Percentiles rank a stretch among this genome's conserved stretches.
These are phyloP conservation scores for Scaptomyza montana DNA, from an alignment of 1,140 invertebrate genomes.

Conservation along the genomic window DNA sequence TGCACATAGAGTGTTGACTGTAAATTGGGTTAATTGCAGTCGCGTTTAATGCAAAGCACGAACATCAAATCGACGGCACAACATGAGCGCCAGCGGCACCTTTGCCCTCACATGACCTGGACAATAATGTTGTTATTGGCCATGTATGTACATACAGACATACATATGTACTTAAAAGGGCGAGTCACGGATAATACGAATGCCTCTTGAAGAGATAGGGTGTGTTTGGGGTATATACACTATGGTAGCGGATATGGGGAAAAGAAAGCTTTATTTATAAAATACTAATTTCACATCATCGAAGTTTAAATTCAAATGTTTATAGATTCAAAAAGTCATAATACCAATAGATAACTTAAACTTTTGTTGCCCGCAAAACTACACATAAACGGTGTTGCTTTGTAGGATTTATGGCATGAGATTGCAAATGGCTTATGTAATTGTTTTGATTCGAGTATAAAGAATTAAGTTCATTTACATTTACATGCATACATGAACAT, in stretches of 20 bases:
- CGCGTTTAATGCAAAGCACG: slow-evolving; percentile 15
- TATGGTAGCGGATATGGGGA: too few species aligned
- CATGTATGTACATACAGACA: not conserved
- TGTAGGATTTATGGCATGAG: not conserved
- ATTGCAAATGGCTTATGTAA: not conserved
- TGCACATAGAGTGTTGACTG: slow-evolving; percentile 16
- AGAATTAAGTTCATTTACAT: not conserved
- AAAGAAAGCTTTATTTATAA: too few species aligned
- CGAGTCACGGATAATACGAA: not conserved
- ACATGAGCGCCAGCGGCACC: slow-evolving; percentile 37
- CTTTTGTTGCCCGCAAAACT: too few species aligned
- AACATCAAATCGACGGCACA: slow-evolving; percentile 33
- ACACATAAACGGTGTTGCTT: too few species aligned
- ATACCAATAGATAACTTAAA: too few species aligned
- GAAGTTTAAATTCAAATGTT: too few species aligned
- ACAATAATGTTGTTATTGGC: slow-evolving; percentile 60
- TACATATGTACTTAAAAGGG: not conserved
- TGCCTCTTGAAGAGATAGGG: not conserved
- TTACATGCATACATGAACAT: not conserved
- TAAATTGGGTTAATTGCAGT: slow-evolving; percentile 73
- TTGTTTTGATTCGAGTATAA: not conserved
- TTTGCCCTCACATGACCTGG: slow-evolving; percentile 65
- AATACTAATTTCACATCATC: too few species aligned
- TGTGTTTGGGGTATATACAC: too few species aligned
- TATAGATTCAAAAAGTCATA: too few species aligned